Percentiles rank a stretch among this genome's conserved stretches.
Evolutionary conservation across 2,797 vertebrate genomes (phyloP).

Genomic region (Darevskia mixta): DNA sequence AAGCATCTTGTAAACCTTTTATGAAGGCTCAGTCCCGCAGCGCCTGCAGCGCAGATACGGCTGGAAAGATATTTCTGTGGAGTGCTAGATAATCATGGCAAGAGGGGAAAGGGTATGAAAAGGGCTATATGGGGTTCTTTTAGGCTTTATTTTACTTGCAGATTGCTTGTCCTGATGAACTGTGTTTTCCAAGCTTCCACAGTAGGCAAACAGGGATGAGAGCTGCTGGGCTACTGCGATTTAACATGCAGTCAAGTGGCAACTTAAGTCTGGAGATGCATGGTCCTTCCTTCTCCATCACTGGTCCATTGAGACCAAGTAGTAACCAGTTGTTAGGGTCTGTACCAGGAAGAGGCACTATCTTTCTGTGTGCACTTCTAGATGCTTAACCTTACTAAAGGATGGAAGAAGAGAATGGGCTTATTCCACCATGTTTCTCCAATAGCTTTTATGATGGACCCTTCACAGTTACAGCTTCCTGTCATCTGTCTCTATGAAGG

Average conservation of each 20-base stretch:
- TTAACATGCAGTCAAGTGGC: too few species aligned
- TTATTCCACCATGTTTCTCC: background rate
- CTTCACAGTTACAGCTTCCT: background rate
- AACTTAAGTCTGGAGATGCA: background rate
- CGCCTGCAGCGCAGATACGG: background rate
- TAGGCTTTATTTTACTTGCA: conserved; percentile 14
- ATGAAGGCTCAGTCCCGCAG: conserved; percentile 8
- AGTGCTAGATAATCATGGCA: conserved; percentile 4
- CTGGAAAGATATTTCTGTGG: background rate
- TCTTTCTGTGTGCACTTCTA: background rate
- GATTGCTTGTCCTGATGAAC: background rate
- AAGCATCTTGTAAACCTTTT: conserved; percentile 25
- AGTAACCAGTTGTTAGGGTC: background rate
- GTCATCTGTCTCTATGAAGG: background rate
- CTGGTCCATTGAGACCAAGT: background rate
- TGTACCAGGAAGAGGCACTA: background rate
- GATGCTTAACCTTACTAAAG: background rate
- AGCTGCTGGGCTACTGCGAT: background rate
- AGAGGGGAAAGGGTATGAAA: background rate
- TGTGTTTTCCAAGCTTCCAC: background rate
- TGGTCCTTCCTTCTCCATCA: too few species aligned
- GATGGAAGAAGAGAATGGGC: background rate
- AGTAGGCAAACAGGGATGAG: background rate
- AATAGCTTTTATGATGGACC: background rate
- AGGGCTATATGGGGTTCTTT: background rate